phyloP scores from a whole-genome alignment of 2,113 vertebrate genomes.

The Fukomys damarensis region DNA sequence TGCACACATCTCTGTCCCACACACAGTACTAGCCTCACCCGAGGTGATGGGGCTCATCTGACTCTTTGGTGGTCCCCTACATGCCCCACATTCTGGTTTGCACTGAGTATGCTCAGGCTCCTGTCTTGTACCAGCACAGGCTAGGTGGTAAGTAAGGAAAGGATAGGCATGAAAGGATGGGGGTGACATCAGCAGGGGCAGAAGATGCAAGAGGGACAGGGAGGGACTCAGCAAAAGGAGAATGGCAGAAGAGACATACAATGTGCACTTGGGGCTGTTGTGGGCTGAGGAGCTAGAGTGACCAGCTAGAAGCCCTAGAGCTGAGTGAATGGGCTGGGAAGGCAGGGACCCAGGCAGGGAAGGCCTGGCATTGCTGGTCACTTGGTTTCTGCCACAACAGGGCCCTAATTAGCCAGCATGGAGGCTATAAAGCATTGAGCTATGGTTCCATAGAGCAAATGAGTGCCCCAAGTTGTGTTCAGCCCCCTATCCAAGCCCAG shows the following conservation, averaged over 20 bases:
- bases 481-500: not conserved
- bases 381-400: not conserved
- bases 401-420: not conserved
- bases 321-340: not conserved
- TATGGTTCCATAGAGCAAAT: not conserved
- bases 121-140: not conserved
- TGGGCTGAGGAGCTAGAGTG: not conserved
- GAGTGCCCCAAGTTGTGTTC: not conserved
- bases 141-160: not conserved
- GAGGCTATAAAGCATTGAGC: not conserved
- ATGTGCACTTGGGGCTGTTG: not conserved
- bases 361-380: not conserved
- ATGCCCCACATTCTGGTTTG: accelerated
- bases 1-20: not conserved
- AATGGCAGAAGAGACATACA: not conserved
- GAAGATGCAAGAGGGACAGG: not conserved
- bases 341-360: not conserved
- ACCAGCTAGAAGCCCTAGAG: not conserved
- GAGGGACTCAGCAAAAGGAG: not conserved
- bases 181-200: not conserved
- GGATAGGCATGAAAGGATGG: not conserved
- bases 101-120: not conserved
- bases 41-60: not conserved
- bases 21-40: not conserved
- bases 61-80: no score